Evolutionary conservation across 2,113 vertebrate species (phyloP).

Genomic region (Calypte anna): DNA sequence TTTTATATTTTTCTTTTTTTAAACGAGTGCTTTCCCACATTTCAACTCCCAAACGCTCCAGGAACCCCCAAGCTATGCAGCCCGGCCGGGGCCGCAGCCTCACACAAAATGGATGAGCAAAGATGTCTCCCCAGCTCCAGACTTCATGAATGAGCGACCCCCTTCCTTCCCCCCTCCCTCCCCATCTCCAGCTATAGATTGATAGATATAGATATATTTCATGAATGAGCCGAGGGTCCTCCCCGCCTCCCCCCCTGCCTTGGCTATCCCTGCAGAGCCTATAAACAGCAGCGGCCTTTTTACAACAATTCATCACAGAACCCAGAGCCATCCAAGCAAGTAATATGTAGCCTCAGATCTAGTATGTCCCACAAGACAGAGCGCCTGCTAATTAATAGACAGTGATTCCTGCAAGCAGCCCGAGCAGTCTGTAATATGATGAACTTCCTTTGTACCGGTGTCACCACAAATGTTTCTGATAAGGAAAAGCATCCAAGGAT

Average conservation of each 20-base stretch:
- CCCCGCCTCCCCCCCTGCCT: not conserved
- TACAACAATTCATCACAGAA: conserved; percentile 74
- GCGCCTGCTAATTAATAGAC: conserved; percentile 88
- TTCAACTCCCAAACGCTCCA: not conserved
- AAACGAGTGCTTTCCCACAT: not conserved
- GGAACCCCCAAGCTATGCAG: not conserved
- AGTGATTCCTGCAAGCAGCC: conserved; percentile 81
- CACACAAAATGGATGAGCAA: not conserved
- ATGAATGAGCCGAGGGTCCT: conserved; percentile 4
- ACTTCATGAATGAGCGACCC: not conserved
- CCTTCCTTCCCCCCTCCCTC: not conserved
- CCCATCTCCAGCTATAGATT: not conserved
- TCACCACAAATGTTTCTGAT: conserved; percentile 90
- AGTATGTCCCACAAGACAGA: conserved; percentile 80
- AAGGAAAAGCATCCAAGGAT: conserved; percentile 84
- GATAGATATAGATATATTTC: conserved; percentile 20
- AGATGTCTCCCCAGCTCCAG: not conserved
- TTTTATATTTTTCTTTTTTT: too few relatives aligned
- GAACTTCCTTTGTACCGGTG: conserved; percentile 84
- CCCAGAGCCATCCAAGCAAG: conserved; percentile 24
- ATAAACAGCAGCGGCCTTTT: conserved; percentile 73
- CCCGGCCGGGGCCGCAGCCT: not conserved
- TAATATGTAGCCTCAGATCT: conserved; percentile 72
- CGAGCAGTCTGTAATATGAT: conserved; percentile 84
- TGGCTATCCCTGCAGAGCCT: conserved; percentile 75